Percentiles rank a stretch among this genome's conserved stretches.
Evolutionary conservation across 2,888 invertebrate genomes (phyloP).

Genomic region (Metellina segmentata): DNA sequence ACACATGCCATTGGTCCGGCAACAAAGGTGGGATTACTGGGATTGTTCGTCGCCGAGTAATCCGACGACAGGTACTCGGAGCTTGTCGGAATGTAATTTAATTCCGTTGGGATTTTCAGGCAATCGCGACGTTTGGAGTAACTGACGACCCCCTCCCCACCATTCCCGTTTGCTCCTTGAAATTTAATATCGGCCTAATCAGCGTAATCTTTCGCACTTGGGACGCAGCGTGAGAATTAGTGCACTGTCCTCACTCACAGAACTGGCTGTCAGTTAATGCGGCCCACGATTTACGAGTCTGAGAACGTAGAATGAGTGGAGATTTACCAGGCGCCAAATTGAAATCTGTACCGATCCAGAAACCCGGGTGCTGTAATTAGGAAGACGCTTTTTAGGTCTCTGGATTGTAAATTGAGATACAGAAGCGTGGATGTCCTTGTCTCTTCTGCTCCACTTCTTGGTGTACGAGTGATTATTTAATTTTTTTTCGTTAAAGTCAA

Average conservation of each 20-base stretch:
- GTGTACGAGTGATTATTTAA: too few relatives aligned
- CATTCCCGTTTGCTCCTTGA: conserved; percentile 10
- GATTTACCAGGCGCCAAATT: too few relatives aligned
- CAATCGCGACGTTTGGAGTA: not conserved
- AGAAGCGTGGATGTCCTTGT: too few relatives aligned
- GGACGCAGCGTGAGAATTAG: conserved; percentile 19
- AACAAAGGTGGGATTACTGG: not conserved
- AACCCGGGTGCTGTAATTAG: too few relatives aligned
- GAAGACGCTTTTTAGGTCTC: too few relatives aligned
- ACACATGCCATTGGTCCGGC: not conserved
- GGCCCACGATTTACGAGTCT: too few relatives aligned
- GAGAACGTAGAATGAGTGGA: too few relatives aligned
- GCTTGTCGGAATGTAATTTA: conserved; percentile 56
- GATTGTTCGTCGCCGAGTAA: not conserved
- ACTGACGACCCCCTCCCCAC: not conserved
- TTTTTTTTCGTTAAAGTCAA: too few relatives aligned
- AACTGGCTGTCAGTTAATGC: conserved; percentile 6
- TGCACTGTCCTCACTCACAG: not conserved
- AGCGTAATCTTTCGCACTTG: conserved; percentile 40
- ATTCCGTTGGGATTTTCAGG: conserved; percentile 26
- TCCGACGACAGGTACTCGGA: conserved; percentile 30
- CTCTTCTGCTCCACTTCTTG: too few relatives aligned
- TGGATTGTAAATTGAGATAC: too few relatives aligned
- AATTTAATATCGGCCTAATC: conserved; percentile 58
- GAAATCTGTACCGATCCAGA: too few relatives aligned